Evolutionary conservation across 2,113 vertebrate species (phyloP).

Genomic region (Barbus barbus): DNA sequence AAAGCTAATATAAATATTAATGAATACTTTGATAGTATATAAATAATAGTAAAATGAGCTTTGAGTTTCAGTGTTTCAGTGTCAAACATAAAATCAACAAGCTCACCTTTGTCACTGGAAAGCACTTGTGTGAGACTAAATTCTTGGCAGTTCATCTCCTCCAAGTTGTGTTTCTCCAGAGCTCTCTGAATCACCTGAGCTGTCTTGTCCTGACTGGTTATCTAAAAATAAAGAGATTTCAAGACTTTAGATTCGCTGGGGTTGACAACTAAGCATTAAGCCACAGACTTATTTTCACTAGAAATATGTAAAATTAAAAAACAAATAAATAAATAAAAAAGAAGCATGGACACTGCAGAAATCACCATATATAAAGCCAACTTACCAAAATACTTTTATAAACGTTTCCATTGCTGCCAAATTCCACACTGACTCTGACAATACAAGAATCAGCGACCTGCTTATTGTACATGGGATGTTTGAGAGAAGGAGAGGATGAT

Average conservation of each 20-base stretch:
- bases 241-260: not conserved
- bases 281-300: not conserved
- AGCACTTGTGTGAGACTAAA: constrained; percentile 84
- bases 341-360: too few species aligned
- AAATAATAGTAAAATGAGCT: not conserved
- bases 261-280: not conserved
- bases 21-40: too few species aligned
- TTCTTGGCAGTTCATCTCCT: constrained; percentile 63
- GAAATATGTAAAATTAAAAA: not conserved
- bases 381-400: constrained; percentile 90
- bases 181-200: constrained; percentile 81
- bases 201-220: constrained; percentile 90
- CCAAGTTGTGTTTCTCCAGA: constrained; percentile 83
- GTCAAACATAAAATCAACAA: not conserved
- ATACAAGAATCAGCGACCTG: constrained; percentile 79
- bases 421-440: constrained; percentile 83
- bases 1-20: too few species aligned
- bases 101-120: constrained; percentile 77
- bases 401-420: constrained; percentile 79
- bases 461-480: constrained; percentile 70
- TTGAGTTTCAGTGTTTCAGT: not conserved
- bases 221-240: constrained; percentile 63
- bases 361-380: not conserved
- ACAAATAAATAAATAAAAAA: too few species aligned
- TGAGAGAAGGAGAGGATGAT: constrained; percentile 55